A percentile compares a stretch with the other conserved stretches of the same genome.
These are phyloP conservation scores for Zonitis immaculata DNA, from an alignment of 2,888 invertebrate genomes.

Conservation along the genomic window DNA sequence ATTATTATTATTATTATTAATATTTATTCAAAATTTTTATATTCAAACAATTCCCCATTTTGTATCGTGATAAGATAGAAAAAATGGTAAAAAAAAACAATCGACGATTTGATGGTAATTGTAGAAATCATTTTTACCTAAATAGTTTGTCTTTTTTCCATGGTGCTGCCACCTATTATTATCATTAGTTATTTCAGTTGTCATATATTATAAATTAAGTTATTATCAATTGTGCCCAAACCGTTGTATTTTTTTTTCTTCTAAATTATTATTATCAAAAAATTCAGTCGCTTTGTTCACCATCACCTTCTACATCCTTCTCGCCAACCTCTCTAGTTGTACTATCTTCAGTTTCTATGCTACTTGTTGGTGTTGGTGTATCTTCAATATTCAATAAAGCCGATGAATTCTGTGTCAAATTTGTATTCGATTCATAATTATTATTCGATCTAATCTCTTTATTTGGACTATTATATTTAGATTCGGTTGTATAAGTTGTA, in stretches of 20 bases:
- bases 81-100: constrained; percentile 20
- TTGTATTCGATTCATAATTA: constrained; percentile 37
- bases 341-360: constrained; percentile 57
- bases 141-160: constrained; percentile 36
- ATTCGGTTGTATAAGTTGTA: constrained; percentile 36
- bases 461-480: constrained; percentile 38
- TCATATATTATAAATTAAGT: too few relatives aligned
- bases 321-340: constrained; percentile 53
- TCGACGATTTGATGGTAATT: constrained; percentile 18
- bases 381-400: constrained; percentile 47
- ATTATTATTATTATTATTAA: constrained; percentile 6
- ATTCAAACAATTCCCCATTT: constrained; percentile 19
- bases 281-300: constrained; percentile 55
- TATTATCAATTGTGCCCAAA: constrained; percentile 23
- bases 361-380: constrained; percentile 56
- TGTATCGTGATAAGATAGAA: constrained; percentile 12
- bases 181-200: constrained; percentile 11
- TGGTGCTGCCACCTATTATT: constrained; percentile 41
- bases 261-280: too few relatives aligned
- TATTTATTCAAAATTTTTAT: neutral
- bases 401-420: constrained; percentile 31
- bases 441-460: constrained; percentile 27
- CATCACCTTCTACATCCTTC: constrained; percentile 55
- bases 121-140: constrained; percentile 21
- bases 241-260: too few relatives aligned